Evolutionary conservation across 2,113 vertebrate species (phyloP).

Genomic region (Plectropomus leopardus): DNA sequence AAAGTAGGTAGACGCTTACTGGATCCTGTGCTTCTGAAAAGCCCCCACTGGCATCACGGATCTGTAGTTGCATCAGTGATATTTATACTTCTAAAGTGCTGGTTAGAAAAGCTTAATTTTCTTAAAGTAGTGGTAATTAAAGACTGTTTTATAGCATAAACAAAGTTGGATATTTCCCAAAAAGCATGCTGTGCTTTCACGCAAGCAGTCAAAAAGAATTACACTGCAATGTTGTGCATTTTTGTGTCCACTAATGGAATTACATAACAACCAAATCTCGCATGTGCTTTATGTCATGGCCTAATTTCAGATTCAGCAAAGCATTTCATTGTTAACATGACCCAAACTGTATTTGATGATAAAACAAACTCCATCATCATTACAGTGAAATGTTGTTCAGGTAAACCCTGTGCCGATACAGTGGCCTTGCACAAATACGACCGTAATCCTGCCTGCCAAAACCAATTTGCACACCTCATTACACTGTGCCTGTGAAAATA

Average conservation of each 20-base stretch:
- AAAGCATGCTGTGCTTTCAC: not conserved
- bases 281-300: not conserved
- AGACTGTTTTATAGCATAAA: not conserved
- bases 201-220: constrained; percentile 6
- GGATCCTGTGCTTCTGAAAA: constrained; percentile 49
- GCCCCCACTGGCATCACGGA: constrained; percentile 36
- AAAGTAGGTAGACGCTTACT: constrained; percentile 63
- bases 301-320: constrained; percentile 15
- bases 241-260: not conserved
- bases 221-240: not conserved
- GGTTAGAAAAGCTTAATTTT: constrained; percentile 24
- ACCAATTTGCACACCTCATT: constrained; percentile 70
- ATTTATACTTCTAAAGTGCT: constrained; percentile 41
- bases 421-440: constrained; percentile 25
- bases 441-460: constrained; percentile 57
- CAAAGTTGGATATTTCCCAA: not conserved
- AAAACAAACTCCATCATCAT: constrained; percentile 45
- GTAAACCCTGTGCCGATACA: constrained; percentile 41
- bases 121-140: not conserved
- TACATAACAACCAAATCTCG: not conserved
- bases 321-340: constrained; percentile 3
- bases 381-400: constrained; percentile 31
- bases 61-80: constrained; percentile 29
- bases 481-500: constrained; percentile 24
- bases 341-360: not conserved